Conservation (phyloP, 2,113 vertebrate species). For the Phrynosoma blainvillii region DNA sequence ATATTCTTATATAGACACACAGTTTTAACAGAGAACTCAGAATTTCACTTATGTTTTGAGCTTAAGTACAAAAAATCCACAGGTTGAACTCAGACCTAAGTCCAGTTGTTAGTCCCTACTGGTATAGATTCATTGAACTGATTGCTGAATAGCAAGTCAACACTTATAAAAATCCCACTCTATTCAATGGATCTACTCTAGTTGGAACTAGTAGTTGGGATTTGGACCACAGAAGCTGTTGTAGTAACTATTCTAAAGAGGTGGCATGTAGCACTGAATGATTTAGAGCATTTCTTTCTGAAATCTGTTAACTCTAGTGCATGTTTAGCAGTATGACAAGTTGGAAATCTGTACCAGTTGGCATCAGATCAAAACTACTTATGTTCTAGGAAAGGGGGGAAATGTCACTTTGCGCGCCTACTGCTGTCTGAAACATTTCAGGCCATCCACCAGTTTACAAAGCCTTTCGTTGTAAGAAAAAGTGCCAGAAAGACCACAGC, state of each 20-base stretch:
- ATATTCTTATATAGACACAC: not conserved
- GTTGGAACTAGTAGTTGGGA: too few species aligned
- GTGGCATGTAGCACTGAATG: not conserved
- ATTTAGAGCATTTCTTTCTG: not conserved
- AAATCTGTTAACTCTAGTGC: not conserved
- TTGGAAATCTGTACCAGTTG: not conserved
- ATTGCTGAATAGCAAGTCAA: too few species aligned
- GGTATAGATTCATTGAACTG: too few species aligned
- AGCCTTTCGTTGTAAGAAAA: slow-evolving; percentile 23
- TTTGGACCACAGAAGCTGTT: too few species aligned
- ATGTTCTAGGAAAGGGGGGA: not conserved
- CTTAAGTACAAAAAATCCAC: not conserved
- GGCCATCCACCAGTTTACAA: fast-evolving
- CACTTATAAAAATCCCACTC: too few species aligned
- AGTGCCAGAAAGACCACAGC: not conserved
- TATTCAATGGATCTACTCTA: too few species aligned
- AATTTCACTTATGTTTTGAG: not conserved
- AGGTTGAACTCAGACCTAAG: too few species aligned
- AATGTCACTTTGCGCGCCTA: slow-evolving; percentile 2
- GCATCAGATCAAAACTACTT: not conserved
- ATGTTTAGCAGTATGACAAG: not conserved
- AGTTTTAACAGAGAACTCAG: not conserved
- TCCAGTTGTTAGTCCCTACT: too few species aligned
- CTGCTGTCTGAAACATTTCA: slow-evolving; percentile 16
- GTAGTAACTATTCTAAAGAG: not conserved